Evolutionary conservation across 2,113 vertebrate species (phyloP).

Genomic region (Scomber japonicus): DNA sequence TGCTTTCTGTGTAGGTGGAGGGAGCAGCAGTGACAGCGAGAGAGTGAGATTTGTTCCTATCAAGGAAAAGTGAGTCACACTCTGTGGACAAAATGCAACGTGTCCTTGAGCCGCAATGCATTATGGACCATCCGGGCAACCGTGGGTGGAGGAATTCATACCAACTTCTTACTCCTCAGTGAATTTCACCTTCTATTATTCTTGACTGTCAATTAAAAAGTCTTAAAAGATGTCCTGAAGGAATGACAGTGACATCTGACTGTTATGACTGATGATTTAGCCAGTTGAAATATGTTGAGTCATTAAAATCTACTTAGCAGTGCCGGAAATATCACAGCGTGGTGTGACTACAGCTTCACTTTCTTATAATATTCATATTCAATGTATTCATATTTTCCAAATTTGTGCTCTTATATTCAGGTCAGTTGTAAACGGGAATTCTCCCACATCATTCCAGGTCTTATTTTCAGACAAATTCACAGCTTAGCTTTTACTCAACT

Average conservation of each 20-base stretch:
- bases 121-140: conserved; percentile 17
- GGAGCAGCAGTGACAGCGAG: conserved; percentile 28
- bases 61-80: conserved; percentile 61
- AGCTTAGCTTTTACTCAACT: not conserved
- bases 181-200: conserved; percentile 21
- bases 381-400: conserved; percentile 3
- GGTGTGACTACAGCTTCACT: not conserved
- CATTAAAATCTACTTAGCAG: conserved; percentile 12
- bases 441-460: not conserved
- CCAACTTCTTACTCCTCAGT: not conserved
- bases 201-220: not conserved
- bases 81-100: conserved; percentile 26
- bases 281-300: not conserved
- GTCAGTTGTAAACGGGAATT: not conserved
- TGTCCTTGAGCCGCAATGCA: conserved; percentile 27
- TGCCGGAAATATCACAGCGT: conserved; percentile 9
- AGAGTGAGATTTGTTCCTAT: conserved; percentile 47
- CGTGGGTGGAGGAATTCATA: conserved; percentile 25
- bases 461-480: not conserved
- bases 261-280: not conserved
- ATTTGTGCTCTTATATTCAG: not conserved
- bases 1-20: conserved; percentile 44
- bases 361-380: not conserved
- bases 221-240: not conserved
- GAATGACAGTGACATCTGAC: conserved; percentile 5